phyloP scores from a whole-genome alignment of 2,113 vertebrate species.

The Dendrocopos noguchii region DNA sequence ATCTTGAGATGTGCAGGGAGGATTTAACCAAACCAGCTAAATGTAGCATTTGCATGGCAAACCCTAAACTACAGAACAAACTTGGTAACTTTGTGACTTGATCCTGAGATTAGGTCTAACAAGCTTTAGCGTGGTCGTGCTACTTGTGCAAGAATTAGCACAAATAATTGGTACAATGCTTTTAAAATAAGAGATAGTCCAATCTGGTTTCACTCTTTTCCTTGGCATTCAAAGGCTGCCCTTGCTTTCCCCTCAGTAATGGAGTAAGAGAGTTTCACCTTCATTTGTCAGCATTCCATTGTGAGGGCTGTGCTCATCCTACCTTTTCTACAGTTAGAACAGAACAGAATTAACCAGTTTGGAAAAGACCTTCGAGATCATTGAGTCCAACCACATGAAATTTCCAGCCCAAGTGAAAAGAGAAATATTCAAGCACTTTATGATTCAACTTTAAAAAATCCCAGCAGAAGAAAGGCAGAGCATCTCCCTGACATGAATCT shows the following conservation, averaged over 20 bases:
- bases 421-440: background rate
- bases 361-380: too few relatives aligned
- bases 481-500: background rate
- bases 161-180: background rate
- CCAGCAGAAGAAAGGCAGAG: background rate
- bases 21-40: background rate
- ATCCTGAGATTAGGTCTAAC: background rate
- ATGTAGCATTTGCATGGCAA: background rate
- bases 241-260: background rate
- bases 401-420: background rate
- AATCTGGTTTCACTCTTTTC: background rate
- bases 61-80: background rate
- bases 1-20: background rate
- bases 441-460: background rate
- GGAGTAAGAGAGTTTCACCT: background rate
- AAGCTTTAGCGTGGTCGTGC: background rate
- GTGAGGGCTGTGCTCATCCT: background rate
- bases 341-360: too few relatives aligned
- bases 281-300: background rate
- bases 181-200: background rate
- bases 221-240: background rate
- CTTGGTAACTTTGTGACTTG: accelerated
- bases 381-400: background rate
- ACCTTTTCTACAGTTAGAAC: background rate
- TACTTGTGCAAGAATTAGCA: background rate